A percentile compares a stretch with the other conserved stretches of the same genome.
Conservation (phyloP, 2,797 vertebrate species). For the Lacerta viridis region DNA sequence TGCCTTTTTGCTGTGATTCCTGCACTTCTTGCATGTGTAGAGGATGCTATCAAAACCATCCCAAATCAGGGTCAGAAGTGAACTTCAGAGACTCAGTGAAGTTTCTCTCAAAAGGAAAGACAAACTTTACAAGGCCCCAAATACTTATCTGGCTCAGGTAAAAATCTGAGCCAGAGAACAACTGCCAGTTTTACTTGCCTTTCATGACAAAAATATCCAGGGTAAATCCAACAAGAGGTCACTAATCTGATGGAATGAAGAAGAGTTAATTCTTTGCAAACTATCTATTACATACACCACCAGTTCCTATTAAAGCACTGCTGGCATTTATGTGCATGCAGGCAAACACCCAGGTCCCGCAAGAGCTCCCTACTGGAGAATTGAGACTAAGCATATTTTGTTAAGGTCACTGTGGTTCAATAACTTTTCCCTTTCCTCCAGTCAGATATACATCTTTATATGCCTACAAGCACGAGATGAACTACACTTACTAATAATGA, state of each 20-base stretch:
- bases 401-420: neutral
- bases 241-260: neutral
- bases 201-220: neutral
- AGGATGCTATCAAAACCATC: too few species aligned
- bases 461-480: conserved; percentile 28
- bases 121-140: too few species aligned
- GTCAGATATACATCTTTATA: neutral
- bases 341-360: neutral
- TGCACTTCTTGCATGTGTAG: too few species aligned
- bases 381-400: neutral
- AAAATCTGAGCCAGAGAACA: too few species aligned
- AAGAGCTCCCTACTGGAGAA: neutral
- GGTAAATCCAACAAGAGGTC: neutral
- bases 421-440: neutral
- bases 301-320: neutral
- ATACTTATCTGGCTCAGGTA: too few species aligned
- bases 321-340: neutral
- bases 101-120: too few species aligned
- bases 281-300: neutral
- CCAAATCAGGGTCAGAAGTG: too few species aligned
- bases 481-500: neutral
- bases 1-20: too few species aligned
- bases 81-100: too few species aligned
- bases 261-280: too few species aligned
- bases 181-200: neutral